Evolutionary conservation across 1,140 invertebrate genomes (phyloP).

Genomic region (Drosophila mayri): DNA sequence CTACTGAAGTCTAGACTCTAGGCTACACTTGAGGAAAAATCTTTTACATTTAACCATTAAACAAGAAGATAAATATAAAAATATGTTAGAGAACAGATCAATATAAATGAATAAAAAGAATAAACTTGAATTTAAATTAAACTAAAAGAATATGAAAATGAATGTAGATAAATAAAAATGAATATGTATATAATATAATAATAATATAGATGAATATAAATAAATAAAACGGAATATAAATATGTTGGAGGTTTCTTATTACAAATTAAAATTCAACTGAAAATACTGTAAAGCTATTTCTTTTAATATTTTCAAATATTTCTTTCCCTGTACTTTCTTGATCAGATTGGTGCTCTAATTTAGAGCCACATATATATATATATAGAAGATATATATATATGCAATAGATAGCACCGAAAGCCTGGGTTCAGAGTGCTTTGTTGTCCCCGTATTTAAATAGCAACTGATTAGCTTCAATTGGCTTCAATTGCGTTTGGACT

Average conservation of each 20-base stretch:
- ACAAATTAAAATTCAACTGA: neutral
- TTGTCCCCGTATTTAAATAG: constrained; percentile 74
- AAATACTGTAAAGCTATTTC: neutral
- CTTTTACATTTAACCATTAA: neutral
- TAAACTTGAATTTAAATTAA: neutral
- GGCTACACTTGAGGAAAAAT: constrained; percentile 2
- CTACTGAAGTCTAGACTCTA: constrained; percentile 23
- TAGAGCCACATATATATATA: constrained; percentile 1
- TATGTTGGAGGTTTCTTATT: too few species aligned
- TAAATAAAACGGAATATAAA: too few species aligned
- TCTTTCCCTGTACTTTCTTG: neutral
- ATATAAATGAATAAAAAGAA: neutral
- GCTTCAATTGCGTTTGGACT: constrained; percentile 68
- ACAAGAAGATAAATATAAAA: neutral
- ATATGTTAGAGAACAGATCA: too few species aligned
- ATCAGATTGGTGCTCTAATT: constrained; percentile 12
- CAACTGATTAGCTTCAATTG: constrained; percentile 81
- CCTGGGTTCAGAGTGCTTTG: constrained; percentile 36
- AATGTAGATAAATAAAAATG: too few species aligned
- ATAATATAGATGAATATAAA: neutral
- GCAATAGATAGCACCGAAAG: constrained; percentile 7
- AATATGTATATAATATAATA: too few species aligned
- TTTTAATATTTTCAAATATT: neutral
- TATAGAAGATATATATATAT: constrained; percentile 7
- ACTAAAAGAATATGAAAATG: neutral